Base-by-base conservation (phyloP, 2,888 invertebrate species). In the Parasteatoda lunata region DNA sequence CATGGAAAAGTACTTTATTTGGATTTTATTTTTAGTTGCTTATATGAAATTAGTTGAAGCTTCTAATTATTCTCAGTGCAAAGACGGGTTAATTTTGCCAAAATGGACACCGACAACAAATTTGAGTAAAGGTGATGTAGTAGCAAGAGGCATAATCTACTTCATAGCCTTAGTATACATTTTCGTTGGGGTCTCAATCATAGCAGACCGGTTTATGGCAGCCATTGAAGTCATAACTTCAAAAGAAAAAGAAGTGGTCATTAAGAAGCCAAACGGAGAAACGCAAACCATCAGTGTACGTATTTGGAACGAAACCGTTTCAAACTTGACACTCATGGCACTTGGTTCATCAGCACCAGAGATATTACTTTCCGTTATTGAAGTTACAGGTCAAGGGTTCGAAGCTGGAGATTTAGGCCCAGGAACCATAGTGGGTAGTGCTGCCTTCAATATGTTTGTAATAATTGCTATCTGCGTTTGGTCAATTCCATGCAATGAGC, bases 231-330 rank as follows among this genome's bases (percentile, higher is more conserved):
- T 98, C 90, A 99, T 99, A 92, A 99, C 99, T 77, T 98, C 98
- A 0, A 96, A 98, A 92, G 99, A 99, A 92, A 96, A 97, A 91
- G 97, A 98, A 92, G 89, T 99, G 91, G 95, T 95, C 90, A 95
- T 99, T 88, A 96, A 96, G 91, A 96, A 96, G 89, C 95, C 96
- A 89, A 96, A 96, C 91, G 97, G 97, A 88, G 96, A 97, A 88
- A 94, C 94, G 13, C 96, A 97, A 91, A 96, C 96, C 90, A 94
- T 99, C 68, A 96, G 95, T 77, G 98, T 99, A n/a, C 94, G 98
- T 84, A 96, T 99, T 84, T 99, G 99, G 99, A 99, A 99, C 93
- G 99, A 99, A 92, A 99, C 99, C 3, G 99, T 99, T 69, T 98
- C 98, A 89, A 99, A 99, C 93, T 93, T 99, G 90, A 99, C 99